Percentiles rank a stretch among this genome's conserved stretches.
phyloP scores from a whole-genome alignment of 2,888 invertebrate species.

The Thecophora atra region DNA sequence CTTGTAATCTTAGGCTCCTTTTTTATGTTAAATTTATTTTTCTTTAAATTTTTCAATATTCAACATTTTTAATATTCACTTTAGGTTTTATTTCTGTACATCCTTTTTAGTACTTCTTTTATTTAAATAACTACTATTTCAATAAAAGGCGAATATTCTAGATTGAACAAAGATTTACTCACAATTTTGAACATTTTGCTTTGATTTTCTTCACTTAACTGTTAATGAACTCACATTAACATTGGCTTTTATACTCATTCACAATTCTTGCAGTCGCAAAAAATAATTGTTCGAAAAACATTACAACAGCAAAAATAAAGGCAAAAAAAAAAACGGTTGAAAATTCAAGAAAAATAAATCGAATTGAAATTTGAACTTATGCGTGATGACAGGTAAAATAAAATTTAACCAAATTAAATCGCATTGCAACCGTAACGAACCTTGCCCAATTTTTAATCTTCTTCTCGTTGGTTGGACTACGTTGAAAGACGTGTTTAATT shows the following conservation, averaged over 20 bases:
- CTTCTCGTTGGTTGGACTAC: slow-evolving; percentile 35
- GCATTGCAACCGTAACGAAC: slow-evolving; percentile 18
- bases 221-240: slow-evolving; percentile 50
- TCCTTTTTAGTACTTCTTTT: neutral
- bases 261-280: neutral
- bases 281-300: slow-evolving; percentile 10
- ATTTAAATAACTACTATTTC: neutral
- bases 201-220: slow-evolving; percentile 55
- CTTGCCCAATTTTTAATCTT: slow-evolving; percentile 33
- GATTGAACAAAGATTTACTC: slow-evolving; percentile 50
- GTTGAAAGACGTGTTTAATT: slow-evolving; percentile 24
- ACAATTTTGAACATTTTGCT: slow-evolving; percentile 60
- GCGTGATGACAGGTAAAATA: slow-evolving; percentile 43
- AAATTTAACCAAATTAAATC: slow-evolving; percentile 14
- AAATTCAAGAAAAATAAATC: slow-evolving; percentile 38
- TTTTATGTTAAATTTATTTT: no score
- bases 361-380: slow-evolving; percentile 48
- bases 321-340: slow-evolving; percentile 37
- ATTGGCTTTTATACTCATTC: slow-evolving; percentile 53
- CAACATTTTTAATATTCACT: no score
- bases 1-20: no score
- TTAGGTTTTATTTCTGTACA: no score
- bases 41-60: no score
- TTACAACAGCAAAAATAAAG: no score
- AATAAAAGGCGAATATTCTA: no score